A percentile compares a stretch with the other conserved stretches of the same genome.
Conservation (phyloP, 1,140 invertebrate species). For the Ylistrum balloti region DNA sequence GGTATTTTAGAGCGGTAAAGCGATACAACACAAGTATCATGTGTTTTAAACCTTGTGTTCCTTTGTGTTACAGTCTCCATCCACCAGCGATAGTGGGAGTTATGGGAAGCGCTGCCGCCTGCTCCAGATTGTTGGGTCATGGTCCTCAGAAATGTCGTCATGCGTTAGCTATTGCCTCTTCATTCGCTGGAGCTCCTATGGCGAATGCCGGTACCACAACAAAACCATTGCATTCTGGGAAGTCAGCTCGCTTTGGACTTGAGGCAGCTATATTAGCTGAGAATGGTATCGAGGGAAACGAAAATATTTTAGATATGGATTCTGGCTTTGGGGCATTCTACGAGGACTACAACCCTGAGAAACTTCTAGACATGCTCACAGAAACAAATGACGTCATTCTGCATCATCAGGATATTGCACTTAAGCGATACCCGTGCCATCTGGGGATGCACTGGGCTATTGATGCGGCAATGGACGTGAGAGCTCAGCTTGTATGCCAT, state of each 20-base stretch:
- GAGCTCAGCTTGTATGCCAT: constrained; percentile 52
- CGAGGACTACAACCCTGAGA: constrained; percentile 72
- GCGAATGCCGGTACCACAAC: constrained; percentile 77
- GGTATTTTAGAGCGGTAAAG: too few species aligned
- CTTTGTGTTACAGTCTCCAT: constrained; percentile 70
- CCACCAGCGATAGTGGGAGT: constrained; percentile 77
- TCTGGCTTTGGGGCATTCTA: constrained; percentile 76
- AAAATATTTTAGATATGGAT: constrained; percentile 71
- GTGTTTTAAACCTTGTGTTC: too few species aligned
- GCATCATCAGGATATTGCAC: constrained; percentile 73
- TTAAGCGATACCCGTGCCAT: constrained; percentile 76
- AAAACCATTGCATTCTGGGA: constrained; percentile 75
- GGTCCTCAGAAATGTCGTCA: constrained; percentile 66
- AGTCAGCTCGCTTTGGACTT: constrained; percentile 74
- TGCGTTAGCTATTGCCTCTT: constrained; percentile 74
- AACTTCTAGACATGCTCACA: constrained; percentile 48
- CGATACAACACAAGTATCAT: too few species aligned
- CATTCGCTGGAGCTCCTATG: constrained; percentile 77
- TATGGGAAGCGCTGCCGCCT: constrained; percentile 77
- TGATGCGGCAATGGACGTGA: constrained; percentile 67
- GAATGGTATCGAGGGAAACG: constrained; percentile 73
- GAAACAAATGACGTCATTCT: constrained; percentile 61
- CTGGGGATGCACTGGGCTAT: constrained; percentile 78
- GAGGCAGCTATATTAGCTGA: constrained; percentile 74
- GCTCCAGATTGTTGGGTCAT: constrained; percentile 68